Conservation (phyloP, 2,113 vertebrate species). For the Plecturocebus donacophilus region DNA sequence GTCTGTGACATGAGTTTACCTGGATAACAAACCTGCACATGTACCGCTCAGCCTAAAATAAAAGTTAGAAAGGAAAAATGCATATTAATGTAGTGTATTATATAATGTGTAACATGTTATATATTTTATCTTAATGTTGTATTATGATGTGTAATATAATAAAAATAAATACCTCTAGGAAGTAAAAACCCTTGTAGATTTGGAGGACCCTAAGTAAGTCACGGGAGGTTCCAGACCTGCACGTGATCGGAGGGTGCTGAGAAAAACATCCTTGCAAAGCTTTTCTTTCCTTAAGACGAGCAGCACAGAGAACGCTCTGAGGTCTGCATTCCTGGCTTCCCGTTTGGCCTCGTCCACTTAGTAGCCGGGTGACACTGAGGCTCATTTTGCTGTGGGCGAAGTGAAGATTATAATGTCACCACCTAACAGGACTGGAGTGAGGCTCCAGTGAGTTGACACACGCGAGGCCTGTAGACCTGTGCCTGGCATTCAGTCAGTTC, state of each 20-base stretch:
- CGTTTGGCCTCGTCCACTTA: neutral
- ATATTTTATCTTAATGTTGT: neutral
- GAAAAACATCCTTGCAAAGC: neutral
- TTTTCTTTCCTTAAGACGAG: neutral
- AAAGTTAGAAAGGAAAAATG: neutral
- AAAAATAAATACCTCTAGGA: neutral
- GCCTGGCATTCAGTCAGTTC: neutral
- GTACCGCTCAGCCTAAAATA: no score
- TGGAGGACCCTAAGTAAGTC: neutral
- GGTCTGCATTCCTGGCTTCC: fast-evolving
- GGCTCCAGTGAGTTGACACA: neutral
- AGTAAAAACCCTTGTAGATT: neutral
- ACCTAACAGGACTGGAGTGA: neutral
- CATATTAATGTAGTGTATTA: neutral
- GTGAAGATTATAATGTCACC: no score
- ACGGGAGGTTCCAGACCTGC: neutral
- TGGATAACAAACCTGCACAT: no score
- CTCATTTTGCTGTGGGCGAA: neutral
- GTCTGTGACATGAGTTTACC: no score
- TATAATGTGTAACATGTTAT: neutral
- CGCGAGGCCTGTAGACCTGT: fast-evolving
- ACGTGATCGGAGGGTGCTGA: fast-evolving
- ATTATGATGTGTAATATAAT: neutral
- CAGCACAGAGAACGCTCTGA: neutral
- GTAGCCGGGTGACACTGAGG: neutral